Evolutionary conservation across 2,113 vertebrate species (phyloP).

Genomic region (Peromyscus polionotus): DNA sequence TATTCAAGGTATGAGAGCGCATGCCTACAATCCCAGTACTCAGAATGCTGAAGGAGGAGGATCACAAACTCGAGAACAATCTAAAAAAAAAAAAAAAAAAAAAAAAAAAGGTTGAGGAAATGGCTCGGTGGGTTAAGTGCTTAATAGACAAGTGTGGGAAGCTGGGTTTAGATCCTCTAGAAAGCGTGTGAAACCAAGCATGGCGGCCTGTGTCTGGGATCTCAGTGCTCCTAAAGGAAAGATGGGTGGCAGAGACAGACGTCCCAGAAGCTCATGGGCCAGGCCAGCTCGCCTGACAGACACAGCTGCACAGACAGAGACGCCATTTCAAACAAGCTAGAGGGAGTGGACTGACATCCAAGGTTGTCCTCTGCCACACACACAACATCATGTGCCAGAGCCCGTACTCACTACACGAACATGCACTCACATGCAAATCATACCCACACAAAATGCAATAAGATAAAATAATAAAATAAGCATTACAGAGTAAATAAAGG

Average conservation of each 20-base stretch:
- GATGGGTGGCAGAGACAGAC: background rate
- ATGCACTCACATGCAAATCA: background rate
- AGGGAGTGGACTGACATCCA: no score
- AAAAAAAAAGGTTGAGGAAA: background rate
- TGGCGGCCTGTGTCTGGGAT: background rate
- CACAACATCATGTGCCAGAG: no score
- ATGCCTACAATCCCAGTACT: background rate
- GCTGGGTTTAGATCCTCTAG: background rate
- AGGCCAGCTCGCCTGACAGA: background rate
- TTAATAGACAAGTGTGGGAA: background rate
- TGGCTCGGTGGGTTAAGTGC: background rate
- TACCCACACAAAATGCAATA: background rate
- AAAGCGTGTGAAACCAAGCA: background rate
- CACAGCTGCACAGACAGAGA: background rate
- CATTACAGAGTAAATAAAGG: background rate
- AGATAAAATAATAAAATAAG: background rate
- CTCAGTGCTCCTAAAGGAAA: background rate
- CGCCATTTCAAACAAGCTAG: background rate
- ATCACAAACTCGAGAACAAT: background rate
- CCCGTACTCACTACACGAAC: background rate
- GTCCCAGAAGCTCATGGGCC: background rate
- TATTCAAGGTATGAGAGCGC: background rate
- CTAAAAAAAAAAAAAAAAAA: background rate
- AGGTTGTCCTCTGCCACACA: background rate
- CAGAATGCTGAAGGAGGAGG: background rate